Conservation (phyloP, 2,113 vertebrate species). For the Garra rufa region DNA sequence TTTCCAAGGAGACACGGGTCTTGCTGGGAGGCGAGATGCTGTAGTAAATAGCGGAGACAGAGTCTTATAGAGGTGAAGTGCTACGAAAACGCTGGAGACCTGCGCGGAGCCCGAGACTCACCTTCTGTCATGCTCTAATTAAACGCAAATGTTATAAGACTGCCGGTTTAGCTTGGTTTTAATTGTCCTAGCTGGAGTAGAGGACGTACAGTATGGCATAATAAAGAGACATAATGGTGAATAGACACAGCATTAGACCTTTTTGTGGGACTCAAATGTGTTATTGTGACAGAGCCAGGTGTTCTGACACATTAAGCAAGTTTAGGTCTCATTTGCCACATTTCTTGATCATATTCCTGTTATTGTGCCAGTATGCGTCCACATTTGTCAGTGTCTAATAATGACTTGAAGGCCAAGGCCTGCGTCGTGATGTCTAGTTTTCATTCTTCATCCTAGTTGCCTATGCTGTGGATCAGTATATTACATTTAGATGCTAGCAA, state of each 20-base stretch:
- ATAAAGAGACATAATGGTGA: neutral
- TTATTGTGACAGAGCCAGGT: neutral
- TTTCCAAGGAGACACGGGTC: conserved; percentile 63
- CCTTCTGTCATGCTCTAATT: conserved; percentile 30
- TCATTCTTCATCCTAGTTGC: neutral
- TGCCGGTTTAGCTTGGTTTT: neutral
- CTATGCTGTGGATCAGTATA: neutral
- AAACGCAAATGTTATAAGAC: neutral
- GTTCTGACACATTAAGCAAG: neutral
- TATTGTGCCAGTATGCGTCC: neutral
- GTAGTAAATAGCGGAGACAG: conserved; percentile 47
- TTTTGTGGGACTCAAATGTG: neutral
- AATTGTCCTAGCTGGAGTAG: neutral
- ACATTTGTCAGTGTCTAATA: neutral
- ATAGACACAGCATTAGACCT: neutral
- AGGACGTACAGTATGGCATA: conserved; percentile 7
- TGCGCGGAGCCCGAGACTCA: neutral
- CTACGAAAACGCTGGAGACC: conserved; percentile 24
- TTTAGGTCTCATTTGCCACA: neutral
- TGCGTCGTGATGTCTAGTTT: neutral
- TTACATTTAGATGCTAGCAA: neutral
- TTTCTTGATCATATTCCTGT: neutral
- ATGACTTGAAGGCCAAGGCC: neutral
- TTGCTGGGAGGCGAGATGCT: conserved; percentile 42
- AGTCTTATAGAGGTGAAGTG: conserved; percentile 32